phyloP scores from a whole-genome alignment of 1,140 invertebrate species.

The Aphaenogaster floridana region DNA sequence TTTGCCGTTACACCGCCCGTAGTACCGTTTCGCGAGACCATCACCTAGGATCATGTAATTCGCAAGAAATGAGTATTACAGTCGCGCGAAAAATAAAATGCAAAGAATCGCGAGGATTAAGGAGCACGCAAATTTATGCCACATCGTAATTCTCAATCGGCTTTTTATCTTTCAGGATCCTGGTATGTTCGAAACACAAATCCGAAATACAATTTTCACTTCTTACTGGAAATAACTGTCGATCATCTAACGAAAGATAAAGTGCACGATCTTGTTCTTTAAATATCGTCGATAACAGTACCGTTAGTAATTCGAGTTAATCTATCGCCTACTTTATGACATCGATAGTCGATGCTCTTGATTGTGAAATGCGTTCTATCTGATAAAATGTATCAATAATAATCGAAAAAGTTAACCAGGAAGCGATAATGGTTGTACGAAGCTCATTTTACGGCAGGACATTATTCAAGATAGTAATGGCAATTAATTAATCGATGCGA shows the following conservation, averaged over 20 bases:
- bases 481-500: constrained; percentile 65
- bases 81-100: constrained; percentile 38
- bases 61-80: constrained; percentile 54
- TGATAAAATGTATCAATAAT: constrained; percentile 19
- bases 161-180: background rate
- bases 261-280: background rate
- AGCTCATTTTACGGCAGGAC: constrained; percentile 41
- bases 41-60: constrained; percentile 47
- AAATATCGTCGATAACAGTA: background rate
- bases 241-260: background rate
- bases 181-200: background rate
- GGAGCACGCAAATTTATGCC: constrained; percentile 10
- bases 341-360: background rate
- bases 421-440: background rate
- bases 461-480: constrained; percentile 58
- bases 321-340: background rate
- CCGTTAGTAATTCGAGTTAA: constrained; percentile 14
- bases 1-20: constrained; percentile 58
- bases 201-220: background rate
- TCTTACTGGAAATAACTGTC: background rate
- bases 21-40: constrained; percentile 55
- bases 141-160: background rate
- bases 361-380: background rate
- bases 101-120: background rate
- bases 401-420: constrained; percentile 27